phyloP scores from a whole-genome alignment of 1,140 invertebrate species.

The Hycleus cichorii region DNA sequence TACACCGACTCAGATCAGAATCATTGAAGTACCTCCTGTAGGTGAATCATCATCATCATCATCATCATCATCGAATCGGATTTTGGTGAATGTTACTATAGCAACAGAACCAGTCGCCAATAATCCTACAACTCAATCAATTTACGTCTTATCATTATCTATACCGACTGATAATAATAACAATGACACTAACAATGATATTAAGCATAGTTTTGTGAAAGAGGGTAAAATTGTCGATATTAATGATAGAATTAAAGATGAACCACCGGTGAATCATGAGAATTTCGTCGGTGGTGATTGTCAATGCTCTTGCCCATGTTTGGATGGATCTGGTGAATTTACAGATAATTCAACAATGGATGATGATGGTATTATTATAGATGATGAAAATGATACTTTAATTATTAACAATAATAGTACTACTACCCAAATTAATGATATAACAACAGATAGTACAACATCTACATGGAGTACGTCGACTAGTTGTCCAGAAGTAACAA shows the following conservation, averaged over 20 bases:
- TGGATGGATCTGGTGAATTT: conserved; percentile 33
- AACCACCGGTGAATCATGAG: conserved; percentile 5
- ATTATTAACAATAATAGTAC: neutral
- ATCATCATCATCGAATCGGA: conserved; percentile 43
- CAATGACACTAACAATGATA: conserved; percentile 37
- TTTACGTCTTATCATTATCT: conserved; percentile 65
- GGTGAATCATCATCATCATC: neutral
- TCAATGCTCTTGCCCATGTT: conserved; percentile 62
- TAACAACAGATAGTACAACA: conserved; percentile 2
- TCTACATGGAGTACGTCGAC: conserved; percentile 2
- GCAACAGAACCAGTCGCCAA: conserved; percentile 52
- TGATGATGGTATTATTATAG: conserved; percentile 21
- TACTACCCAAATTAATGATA: conserved; percentile 1
- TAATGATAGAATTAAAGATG: conserved; percentile 1
- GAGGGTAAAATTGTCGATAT: neutral
- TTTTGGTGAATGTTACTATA: conserved; percentile 69
- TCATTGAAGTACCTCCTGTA: conserved; percentile 31
- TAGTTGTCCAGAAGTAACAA: conserved; percentile 46
- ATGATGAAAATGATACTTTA: conserved; percentile 1
- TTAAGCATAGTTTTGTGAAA: conserved; percentile 43
- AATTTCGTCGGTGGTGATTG: conserved; percentile 53
- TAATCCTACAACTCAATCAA: conserved; percentile 48
- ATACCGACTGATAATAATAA: conserved; percentile 54
- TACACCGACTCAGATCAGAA: conserved; percentile 25
- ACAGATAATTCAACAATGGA: conserved; percentile 25